Evolutionary conservation across 2,888 invertebrate species (phyloP).

Genomic region (Ommatoiulus sabulosus): DNA sequence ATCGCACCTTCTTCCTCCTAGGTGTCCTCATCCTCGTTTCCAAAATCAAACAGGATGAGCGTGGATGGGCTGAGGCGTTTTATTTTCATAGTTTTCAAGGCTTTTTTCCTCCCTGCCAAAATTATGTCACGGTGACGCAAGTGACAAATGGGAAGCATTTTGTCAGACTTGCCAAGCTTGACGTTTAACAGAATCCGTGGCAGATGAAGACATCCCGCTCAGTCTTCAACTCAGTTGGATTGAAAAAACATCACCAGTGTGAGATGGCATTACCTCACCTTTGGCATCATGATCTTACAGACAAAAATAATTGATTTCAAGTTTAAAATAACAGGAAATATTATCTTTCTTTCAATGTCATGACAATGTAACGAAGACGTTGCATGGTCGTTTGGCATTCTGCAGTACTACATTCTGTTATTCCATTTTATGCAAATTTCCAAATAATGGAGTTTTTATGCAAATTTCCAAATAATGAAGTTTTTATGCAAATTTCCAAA

Average conservation of each 20-base stretch:
- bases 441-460: no score
- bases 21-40: background rate
- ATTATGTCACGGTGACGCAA: conserved; percentile 35
- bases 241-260: background rate
- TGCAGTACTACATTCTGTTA: no score
- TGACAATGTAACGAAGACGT: no score
- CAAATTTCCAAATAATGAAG: no score
- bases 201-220: background rate
- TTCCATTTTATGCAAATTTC: no score
- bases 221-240: background rate
- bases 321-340: no score
- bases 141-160: conserved; percentile 2
- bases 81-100: conserved; percentile 31
- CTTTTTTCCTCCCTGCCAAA: background rate
- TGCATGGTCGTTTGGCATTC: no score
- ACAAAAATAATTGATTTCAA: background rate
- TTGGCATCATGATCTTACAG: background rate
- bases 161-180: background rate
- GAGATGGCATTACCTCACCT: background rate
- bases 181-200: background rate
- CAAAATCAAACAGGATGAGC: background rate
- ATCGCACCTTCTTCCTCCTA: background rate
- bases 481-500: no score
- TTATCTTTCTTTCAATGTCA: no score
- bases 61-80: background rate